Base-by-base conservation (phyloP, 2,888 invertebrate species). In the Elegia similella region DNA sequence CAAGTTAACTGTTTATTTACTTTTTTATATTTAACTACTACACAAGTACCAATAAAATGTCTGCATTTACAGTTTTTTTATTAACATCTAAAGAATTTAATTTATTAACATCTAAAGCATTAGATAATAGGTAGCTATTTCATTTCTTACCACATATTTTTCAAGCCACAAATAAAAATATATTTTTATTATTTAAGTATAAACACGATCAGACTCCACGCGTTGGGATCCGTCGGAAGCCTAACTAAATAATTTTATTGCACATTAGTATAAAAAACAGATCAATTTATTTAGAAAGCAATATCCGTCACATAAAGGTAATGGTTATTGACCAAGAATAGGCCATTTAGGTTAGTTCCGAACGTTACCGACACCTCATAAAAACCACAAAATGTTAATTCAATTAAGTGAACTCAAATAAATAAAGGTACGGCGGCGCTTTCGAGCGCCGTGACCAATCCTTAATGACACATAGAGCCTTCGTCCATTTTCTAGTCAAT, bases 401-500 rank as follows among this genome's bases (percentile, higher is more conserved):
- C 84, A 90, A 91, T 89, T 90, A 88, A 84, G 80, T 80, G 78
- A 82, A 86, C 78, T 86, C 87, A 86, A 91, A 88, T 86, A 90
- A 86, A 86, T 87, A 84, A 86, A 84, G 82, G 81, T 70, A 65
- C 72, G 64, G 74, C 82, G 82, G 78, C 80, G 72, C 75, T 78
- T 74, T 70, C 76, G 76, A 80, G 81, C 73, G 70, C 78, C 88
- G 86, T 82, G 80, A 80, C 91, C 74, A 91, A 91, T 91, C 70
- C 84, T 83, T 91, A 91, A 91, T 91, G 91, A 90, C 88, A 89
- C 84, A 87, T 86, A 85, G 82, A 46, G 73, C 81, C 87, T 87
- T 82, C 79, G 77, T 84, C 90, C 83, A 89, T 91, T 91, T 91
- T 91, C 88, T 91, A 91, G 88, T 80, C 88, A 89, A 91, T 91